These are phyloP conservation scores for Scelioninae gen. 2 DNA, from an alignment of 2,888 invertebrate genomes.

Conservation along the genomic window DNA sequence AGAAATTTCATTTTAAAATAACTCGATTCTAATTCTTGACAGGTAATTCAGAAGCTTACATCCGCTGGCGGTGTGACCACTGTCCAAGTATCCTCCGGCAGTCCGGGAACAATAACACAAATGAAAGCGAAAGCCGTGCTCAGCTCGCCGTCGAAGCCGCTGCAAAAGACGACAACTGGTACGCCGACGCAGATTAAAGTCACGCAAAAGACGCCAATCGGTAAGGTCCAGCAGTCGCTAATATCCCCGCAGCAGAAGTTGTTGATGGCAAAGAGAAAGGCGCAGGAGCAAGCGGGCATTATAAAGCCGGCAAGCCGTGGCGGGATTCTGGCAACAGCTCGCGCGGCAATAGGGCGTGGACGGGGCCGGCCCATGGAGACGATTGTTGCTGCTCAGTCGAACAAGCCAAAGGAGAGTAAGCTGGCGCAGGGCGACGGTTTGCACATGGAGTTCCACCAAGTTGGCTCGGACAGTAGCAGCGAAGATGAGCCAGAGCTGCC, in stretches of 20 bases:
- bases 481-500: slow-evolving; percentile 80
- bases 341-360: slow-evolving; percentile 62
- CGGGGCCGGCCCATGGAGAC: slow-evolving; percentile 61
- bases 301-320: slow-evolving; percentile 65
- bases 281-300: slow-evolving; percentile 72
- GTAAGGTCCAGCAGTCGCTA: slow-evolving; percentile 69
- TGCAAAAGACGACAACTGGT: slow-evolving; percentile 64
- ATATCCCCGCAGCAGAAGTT: slow-evolving; percentile 73
- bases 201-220: slow-evolving; percentile 65
- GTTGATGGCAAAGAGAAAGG: slow-evolving; percentile 73
- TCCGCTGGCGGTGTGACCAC: slow-evolving; percentile 53
- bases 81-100: slow-evolving; percentile 59
- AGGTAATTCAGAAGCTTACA: slow-evolving; percentile 61
- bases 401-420: slow-evolving; percentile 74
- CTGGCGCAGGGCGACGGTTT: slow-evolving; percentile 73
- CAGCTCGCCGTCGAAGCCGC: slow-evolving; percentile 64
- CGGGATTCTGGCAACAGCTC: slow-evolving; percentile 64
- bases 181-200: slow-evolving; percentile 63
- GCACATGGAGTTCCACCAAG: slow-evolving; percentile 75
- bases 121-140: slow-evolving; percentile 68
- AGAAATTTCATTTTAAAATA: too few relatives aligned
- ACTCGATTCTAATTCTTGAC: too few relatives aligned
- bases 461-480: slow-evolving; percentile 75
- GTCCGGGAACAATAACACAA: slow-evolving; percentile 64
- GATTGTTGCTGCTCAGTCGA: slow-evolving; percentile 57